These are phyloP conservation scores for Sardina pilchardus DNA, from an alignment of 2,113 vertebrate genomes.

Conservation along the genomic window DNA sequence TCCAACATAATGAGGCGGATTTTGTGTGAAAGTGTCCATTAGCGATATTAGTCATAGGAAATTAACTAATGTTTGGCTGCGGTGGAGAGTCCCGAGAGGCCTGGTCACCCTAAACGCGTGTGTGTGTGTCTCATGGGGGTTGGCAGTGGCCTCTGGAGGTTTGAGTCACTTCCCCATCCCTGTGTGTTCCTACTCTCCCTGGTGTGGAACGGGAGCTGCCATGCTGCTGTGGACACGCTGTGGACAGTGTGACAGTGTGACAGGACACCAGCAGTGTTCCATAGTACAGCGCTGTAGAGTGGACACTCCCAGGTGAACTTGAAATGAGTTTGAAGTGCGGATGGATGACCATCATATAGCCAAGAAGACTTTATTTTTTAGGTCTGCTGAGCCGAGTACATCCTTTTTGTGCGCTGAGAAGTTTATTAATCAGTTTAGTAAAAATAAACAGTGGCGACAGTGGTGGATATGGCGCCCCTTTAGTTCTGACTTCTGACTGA, in stretches of 20 bases:
- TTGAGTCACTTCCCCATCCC: not conserved
- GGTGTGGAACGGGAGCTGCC: not conserved
- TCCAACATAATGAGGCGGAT: not conserved
- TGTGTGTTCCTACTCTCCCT: not conserved
- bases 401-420: too few species aligned
- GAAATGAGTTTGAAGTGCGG: not conserved
- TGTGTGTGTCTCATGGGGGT: constrained; percentile 1
- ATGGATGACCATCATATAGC: not conserved
- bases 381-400: not conserved
- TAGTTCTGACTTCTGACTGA: too few species aligned
- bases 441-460: too few species aligned
- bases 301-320: not conserved
- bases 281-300: not conserved
- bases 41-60: constrained; percentile 14
- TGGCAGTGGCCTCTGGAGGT: not conserved
- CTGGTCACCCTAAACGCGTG: not conserved
- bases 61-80: constrained; percentile 5
- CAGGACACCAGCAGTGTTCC: not conserved
- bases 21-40: not conserved
- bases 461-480: too few species aligned
- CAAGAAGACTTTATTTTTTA: not conserved
- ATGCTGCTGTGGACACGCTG: not conserved
- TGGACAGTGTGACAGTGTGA: not conserved
- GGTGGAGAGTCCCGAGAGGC: not conserved
- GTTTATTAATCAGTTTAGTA: too few species aligned